Base-by-base conservation (phyloP, 2,888 invertebrate genomes). In the Diabrotica balteata region DNA sequence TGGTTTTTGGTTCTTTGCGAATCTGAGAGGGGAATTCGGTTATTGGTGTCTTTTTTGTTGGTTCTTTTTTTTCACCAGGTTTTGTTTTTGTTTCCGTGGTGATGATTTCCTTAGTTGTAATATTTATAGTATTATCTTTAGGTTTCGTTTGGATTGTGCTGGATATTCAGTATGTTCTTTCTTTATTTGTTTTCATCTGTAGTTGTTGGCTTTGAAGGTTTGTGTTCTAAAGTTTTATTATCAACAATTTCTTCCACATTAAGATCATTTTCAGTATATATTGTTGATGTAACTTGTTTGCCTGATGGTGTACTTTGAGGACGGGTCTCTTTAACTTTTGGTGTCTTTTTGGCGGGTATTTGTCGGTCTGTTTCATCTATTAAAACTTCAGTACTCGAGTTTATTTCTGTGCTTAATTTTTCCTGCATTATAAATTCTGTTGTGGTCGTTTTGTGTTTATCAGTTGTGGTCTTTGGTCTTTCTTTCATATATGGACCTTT, bases 1-100 rank as follows among this genome's bases (percentile, higher is more conserved):
- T 66, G 0, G 22, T 52, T 17, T 67, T 62, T 1, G 75, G 72
- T 44, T 63, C 73, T 11, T 42, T 42, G 8, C n/a, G 8, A 22
- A 69, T 67, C 66, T 79, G 78, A 3, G 75, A 70, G 7, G 76
- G 77, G 72, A 76, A 79, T 66, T 79, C 79, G 7, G 66, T 46
- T n/a, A 65, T 42, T 46, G 44, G 62, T 67, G 75, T 70, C 42
- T 58, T 65, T 68, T 47, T 45, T 54, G 68, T 71, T 43, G 58
- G 66, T 46, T 63, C 64, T 49, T 61, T 50, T 52, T 63, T 55
- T 57, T 71, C 74, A 66, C 73, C 75, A 66, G 71, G 72, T 59
- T 70, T 64, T 52, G 72, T 66, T 54, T 73, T 73, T 69, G 67
- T 59, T 71, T 66, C 60, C 72, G 73, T 68, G 70, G 67, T 22